Base-by-base conservation (phyloP, 2,113 vertebrate species). In the Rhinoptilus africanus region DNA sequence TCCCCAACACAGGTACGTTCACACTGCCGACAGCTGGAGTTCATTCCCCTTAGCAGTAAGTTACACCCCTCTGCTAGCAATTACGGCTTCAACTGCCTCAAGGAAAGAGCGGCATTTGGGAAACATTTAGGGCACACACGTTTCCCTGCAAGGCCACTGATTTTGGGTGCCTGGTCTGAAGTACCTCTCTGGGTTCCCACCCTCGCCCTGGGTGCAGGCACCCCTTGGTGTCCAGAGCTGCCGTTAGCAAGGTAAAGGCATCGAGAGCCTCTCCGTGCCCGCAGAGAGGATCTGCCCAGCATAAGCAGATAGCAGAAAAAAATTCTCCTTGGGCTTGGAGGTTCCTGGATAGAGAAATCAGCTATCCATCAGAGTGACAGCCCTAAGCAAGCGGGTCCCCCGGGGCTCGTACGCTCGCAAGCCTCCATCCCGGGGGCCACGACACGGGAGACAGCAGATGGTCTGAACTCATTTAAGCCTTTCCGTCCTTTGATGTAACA, bases 401-500 rank as follows among this genome's bases (percentile, higher is more conserved):
- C 0, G 4, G 83, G 95, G 90, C 94, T 93, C 45, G 0, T 91
- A 54, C 0, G 12, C 85, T 75, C 8, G 0, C 43, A 30, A 77
- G 48, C 37, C 79, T 67, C 73, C 48, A 37, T 22, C 64, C 88
- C 11, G 3, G 93, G 92, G 93, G 92, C 85, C 5, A 3, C 19
- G 37, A 93, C 96, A 90, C 30, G 5, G 82, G 88, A 80, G 91
- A 30, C 73, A 73, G 85, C 92, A 96, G 96, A 95, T 93, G 96
- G 77, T 69, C 81, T 92, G 87, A 84, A 81, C 93, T 91, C 93
- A 63, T 89, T 92, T 84, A 71, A 96, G 80, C 89, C 84, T 84
- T 96, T 74, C 83, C 86, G 45, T 20, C 89, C 94, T 96, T 96
- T 94, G 86, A 89, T 91, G 86, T 74, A 84, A 77, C 93, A 91